A percentile compares a stretch with the other conserved stretches of the same genome.
phyloP scores from a whole-genome alignment of 2,888 invertebrate genomes.

The Hipparchia semele region DNA sequence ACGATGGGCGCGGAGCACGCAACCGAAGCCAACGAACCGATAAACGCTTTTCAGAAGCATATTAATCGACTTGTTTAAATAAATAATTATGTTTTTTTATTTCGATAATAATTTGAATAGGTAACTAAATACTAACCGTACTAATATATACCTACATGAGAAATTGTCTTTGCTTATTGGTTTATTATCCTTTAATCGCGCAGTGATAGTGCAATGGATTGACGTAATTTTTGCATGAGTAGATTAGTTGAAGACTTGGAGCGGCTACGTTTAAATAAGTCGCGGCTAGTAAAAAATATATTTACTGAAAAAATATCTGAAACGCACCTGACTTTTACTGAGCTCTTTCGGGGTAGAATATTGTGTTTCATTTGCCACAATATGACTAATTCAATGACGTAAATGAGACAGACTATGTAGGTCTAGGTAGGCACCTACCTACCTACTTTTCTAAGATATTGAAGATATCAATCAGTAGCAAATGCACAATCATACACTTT shows the following conservation, averaged over 20 bases:
- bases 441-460: not conserved
- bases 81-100: not conserved
- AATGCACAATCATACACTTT: conserved; percentile 5
- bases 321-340: too few relatives aligned
- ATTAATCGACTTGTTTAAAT: conserved; percentile 3
- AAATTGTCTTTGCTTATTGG: too few relatives aligned
- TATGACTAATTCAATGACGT: conserved; percentile 20
- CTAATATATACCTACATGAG: too few relatives aligned
- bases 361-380: too few relatives aligned
- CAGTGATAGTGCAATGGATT: too few relatives aligned
- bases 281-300: not conserved
- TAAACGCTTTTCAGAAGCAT: conserved; percentile 22
- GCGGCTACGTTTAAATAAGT: too few relatives aligned
- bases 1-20: conserved; percentile 69
- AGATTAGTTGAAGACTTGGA: too few relatives aligned
- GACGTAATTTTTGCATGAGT: too few relatives aligned
- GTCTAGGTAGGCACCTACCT: not conserved
- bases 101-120: not conserved
- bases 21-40: conserved; percentile 53
- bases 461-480: conserved; percentile 11
- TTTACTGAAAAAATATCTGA: not conserved
- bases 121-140: not conserved
- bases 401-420: not conserved
- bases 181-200: too few relatives aligned
- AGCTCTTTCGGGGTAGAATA: too few relatives aligned